phyloP scores from a whole-genome alignment of 2,888 invertebrate genomes.

The Phaedon cochleariae region DNA sequence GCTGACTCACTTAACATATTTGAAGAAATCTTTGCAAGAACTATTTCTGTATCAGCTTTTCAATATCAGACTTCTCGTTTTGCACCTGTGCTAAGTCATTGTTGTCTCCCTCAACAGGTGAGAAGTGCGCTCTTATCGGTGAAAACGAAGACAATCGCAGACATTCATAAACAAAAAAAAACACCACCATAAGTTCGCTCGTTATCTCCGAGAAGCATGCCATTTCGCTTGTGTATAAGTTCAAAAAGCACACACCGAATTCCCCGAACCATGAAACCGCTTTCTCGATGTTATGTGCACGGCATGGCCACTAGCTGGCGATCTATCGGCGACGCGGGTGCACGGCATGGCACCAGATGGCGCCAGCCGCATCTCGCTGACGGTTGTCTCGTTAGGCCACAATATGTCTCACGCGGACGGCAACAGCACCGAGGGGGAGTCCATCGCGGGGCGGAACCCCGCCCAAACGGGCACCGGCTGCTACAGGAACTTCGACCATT shows the following conservation, averaged over 20 bases:
- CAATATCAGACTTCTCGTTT: too few species aligned
- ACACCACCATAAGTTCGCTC: constrained; percentile 31
- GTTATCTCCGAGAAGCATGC: constrained; percentile 43
- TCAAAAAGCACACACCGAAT: constrained; percentile 1
- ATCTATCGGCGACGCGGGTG: too few species aligned
- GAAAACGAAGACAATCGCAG: constrained; percentile 72
- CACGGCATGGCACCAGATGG: constrained; percentile 35
- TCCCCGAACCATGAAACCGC: too few species aligned
- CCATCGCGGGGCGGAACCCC: constrained; percentile 68
- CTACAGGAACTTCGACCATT: constrained; percentile 82
- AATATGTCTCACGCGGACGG: constrained; percentile 90
- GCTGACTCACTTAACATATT: too few species aligned
- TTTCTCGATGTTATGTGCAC: constrained; percentile 41
- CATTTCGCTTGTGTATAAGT: constrained; percentile 45
- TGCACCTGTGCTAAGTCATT: constrained; percentile 57
- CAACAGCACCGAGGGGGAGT: constrained; percentile 79
- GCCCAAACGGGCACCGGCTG: constrained; percentile 79
- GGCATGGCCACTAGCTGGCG: constrained; percentile 30
- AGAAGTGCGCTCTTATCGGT: constrained; percentile 82
- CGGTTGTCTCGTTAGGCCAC: constrained; percentile 74
- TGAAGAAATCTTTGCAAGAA: constrained; percentile 7
- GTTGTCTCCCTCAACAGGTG: constrained; percentile 76
- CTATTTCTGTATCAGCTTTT: constrained; percentile 26
- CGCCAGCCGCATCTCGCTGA: constrained; percentile 4
- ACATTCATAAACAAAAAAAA: constrained; percentile 49